phyloP scores from a whole-genome alignment of 2,797 vertebrate genomes.

The Oryzias sinensis region DNA sequence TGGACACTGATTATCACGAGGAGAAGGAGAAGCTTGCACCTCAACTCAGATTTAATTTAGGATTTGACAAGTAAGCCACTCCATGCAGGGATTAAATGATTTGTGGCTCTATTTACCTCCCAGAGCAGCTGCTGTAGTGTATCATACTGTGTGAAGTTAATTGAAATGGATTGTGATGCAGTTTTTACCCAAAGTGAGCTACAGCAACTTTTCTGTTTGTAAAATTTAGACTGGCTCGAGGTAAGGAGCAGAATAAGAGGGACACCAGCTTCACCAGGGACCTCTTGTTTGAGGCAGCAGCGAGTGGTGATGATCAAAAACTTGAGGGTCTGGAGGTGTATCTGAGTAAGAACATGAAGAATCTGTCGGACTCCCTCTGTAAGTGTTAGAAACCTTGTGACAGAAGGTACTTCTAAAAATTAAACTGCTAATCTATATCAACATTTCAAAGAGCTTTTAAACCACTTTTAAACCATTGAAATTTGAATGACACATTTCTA shows the following conservation, averaged over 20 bases:
- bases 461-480: too few relatives aligned
- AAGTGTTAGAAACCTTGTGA: constrained; percentile 28
- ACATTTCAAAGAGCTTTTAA: too few relatives aligned
- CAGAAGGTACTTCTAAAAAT: neutral
- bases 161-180: constrained; percentile 1
- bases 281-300: constrained; percentile 69
- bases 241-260: neutral
- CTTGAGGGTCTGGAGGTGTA: constrained; percentile 70
- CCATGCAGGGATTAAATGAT: constrained; percentile 24
- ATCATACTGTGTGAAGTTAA: constrained; percentile 2
- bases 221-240: constrained; percentile 31
- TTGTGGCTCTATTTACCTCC: neutral
- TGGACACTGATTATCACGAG: constrained; percentile 87
- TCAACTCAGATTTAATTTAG: constrained; percentile 78
- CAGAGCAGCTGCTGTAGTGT: constrained; percentile 10
- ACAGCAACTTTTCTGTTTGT: constrained; percentile 4
- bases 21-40: constrained; percentile 66
- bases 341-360: constrained; percentile 59
- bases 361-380: constrained; percentile 76
- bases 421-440: neutral
- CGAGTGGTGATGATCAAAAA: constrained; percentile 55
- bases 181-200: neutral
- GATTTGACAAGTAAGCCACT: constrained; percentile 71
- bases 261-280: constrained; percentile 48
- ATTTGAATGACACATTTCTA: too few relatives aligned